phyloP scores from a whole-genome alignment of 2,113 vertebrate species.

The Holacanthus passer region DNA sequence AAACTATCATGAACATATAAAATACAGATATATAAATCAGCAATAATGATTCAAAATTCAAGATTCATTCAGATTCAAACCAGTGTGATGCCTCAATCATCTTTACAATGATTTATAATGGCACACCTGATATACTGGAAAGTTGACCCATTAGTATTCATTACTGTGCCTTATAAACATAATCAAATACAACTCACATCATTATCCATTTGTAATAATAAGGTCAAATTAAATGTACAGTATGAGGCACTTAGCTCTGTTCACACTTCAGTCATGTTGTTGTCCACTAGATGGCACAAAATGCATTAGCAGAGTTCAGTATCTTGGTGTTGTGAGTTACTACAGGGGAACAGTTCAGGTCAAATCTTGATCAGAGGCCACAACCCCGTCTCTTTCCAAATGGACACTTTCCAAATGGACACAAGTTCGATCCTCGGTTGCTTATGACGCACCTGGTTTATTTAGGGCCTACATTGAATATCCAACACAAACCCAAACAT shows the following conservation, averaged over 20 bases:
- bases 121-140: neutral
- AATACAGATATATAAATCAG: no score
- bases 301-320: neutral
- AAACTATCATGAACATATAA: neutral
- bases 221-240: neutral
- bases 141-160: neutral
- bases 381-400: neutral
- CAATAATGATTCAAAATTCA: no score
- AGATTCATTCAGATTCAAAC: no score
- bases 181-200: neutral
- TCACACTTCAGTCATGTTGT: neutral
- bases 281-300: slow-evolving; percentile 8
- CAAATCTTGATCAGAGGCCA: neutral
- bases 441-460: slow-evolving; percentile 37
- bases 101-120: neutral
- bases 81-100: neutral
- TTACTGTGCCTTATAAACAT: neutral
- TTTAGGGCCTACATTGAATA: slow-evolving; percentile 51
- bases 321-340: neutral
- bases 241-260: neutral
- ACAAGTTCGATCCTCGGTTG: slow-evolving; percentile 26
- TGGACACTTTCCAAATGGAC: slow-evolving; percentile 43
- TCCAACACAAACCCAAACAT: slow-evolving; percentile 78
- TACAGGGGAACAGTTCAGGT: neutral
- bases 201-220: neutral